phyloP scores from a whole-genome alignment of 2,113 vertebrate genomes.

The Hippocampus comes region DNA sequence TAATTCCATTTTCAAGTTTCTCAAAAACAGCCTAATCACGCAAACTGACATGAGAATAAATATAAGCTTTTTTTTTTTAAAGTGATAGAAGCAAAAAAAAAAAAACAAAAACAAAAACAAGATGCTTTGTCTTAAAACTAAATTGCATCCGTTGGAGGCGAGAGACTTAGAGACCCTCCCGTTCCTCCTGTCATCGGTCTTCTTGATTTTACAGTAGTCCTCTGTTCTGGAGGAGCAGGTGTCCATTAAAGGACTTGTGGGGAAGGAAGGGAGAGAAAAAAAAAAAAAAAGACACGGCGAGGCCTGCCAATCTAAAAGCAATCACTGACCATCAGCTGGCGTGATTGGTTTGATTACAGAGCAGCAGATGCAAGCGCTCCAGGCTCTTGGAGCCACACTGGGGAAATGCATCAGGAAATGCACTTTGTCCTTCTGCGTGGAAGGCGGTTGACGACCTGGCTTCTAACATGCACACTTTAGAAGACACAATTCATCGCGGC shows the following conservation, averaged over 20 bases:
- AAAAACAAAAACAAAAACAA: no score
- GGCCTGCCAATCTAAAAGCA: slow-evolving; percentile 67
- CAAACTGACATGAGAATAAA: no score
- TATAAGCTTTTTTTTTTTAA: no score
- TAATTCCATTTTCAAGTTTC: no score
- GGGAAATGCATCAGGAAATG: slow-evolving; percentile 57
- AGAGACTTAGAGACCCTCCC: slow-evolving; percentile 34
- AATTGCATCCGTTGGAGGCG: slow-evolving; percentile 14
- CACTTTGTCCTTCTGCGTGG: slow-evolving; percentile 59
- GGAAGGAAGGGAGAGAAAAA: not conserved
- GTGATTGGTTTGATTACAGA: slow-evolving; percentile 72
- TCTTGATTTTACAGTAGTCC: slow-evolving; percentile 31
- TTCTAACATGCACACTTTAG: slow-evolving; percentile 4
- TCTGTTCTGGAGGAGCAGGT: slow-evolving; percentile 46
- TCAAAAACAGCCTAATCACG: no score
- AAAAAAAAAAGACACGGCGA: slow-evolving; percentile 17
- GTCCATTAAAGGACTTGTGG: slow-evolving; percentile 30
- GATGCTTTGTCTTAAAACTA: not conserved
- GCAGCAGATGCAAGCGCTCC: slow-evolving; percentile 60
- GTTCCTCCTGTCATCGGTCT: slow-evolving; percentile 32
- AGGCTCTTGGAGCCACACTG: slow-evolving; percentile 9
- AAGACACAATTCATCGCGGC: slow-evolving; percentile 9
- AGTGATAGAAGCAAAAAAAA: no score
- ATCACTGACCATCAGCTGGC: slow-evolving; percentile 67
- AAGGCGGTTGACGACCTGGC: not conserved